Conservation (phyloP, 1,140 invertebrate genomes). For the Danaus melanippus region DNA sequence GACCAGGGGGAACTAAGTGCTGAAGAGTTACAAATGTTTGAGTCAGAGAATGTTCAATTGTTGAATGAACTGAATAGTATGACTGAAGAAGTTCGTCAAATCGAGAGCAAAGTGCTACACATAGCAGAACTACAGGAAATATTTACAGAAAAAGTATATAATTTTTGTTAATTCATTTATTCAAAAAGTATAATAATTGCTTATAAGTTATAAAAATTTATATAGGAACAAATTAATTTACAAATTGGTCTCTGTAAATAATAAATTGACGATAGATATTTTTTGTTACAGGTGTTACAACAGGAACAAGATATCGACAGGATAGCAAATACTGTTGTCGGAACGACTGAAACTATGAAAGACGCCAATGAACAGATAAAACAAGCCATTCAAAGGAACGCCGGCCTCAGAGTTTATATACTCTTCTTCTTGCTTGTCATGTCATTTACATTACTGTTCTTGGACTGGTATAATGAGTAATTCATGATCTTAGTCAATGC, state of each 20-base stretch:
- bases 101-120: constrained; percentile 94
- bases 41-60: constrained; percentile 87
- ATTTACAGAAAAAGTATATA: constrained; percentile 93
- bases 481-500: no score
- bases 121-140: constrained; percentile 97
- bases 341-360: constrained; percentile 94
- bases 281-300: constrained; percentile 75
- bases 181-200: no score
- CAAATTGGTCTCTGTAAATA: no score
- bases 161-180: not conserved
- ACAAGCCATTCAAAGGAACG: constrained; percentile 96
- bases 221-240: no score
- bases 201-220: no score
- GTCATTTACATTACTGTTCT: constrained; percentile 95
- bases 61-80: constrained; percentile 89
- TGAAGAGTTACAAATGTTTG: constrained; percentile 93
- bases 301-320: constrained; percentile 95
- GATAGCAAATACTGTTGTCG: constrained; percentile 88
- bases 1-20: constrained; percentile 76
- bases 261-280: not conserved
- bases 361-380: constrained; percentile 97
- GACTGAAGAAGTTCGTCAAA: constrained; percentile 86
- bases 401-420: constrained; percentile 93
- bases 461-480: constrained; percentile 99
- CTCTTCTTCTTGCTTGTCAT: constrained; percentile 96